phyloP scores from a whole-genome alignment of 2,797 vertebrate genomes.

The Rhabdomys pumilio region DNA sequence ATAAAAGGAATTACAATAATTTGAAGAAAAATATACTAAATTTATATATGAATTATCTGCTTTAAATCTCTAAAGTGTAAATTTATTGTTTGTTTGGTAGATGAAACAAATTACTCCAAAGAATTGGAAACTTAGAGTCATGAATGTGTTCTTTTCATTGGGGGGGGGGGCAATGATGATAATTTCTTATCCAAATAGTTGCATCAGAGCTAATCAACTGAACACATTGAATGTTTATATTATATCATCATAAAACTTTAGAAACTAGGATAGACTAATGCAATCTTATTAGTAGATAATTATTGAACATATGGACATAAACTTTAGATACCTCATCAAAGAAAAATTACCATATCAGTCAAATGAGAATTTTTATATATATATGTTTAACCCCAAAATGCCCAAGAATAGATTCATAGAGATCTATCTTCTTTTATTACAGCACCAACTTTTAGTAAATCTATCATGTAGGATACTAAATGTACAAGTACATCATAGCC shows the following conservation, averaged over 20 bases:
- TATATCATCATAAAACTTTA: background rate
- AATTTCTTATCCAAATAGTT: background rate
- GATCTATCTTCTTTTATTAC: background rate
- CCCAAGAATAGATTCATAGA: background rate
- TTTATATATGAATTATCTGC: background rate
- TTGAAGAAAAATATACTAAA: background rate
- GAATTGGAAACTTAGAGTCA: background rate
- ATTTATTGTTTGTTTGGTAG: background rate
- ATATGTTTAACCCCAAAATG: background rate
- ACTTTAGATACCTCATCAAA: background rate
- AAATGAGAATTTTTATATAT: background rate
- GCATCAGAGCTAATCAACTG: background rate
- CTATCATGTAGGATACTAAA: background rate
- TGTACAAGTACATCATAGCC: background rate
- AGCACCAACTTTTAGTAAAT: background rate
- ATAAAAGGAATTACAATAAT: background rate
- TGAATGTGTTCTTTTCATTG: background rate
- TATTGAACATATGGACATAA: background rate
- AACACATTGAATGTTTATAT: background rate
- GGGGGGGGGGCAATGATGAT: background rate
- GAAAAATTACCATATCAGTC: background rate
- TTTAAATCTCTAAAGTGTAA: background rate
- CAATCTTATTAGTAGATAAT: background rate
- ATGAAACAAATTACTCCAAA: background rate
- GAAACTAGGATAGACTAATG: background rate